Evolutionary conservation across 2,888 invertebrate genomes (phyloP), one percentile per base, ranked within the genome.

Genomic region (Cantharis flavilabris): DNA sequence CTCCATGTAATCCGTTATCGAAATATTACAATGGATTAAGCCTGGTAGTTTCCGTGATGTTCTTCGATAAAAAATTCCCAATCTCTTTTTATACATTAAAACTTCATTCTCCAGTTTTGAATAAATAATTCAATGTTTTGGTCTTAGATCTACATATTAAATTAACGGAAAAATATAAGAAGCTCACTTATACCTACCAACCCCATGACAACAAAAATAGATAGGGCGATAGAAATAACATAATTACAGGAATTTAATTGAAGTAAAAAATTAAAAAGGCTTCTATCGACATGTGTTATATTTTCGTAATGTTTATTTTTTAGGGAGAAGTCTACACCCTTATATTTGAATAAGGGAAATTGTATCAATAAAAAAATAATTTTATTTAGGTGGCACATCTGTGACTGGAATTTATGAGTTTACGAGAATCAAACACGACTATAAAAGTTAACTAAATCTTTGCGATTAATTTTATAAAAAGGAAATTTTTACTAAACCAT

Each of bases 11-110:
- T 82, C 74, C 75, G 72, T 73, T 79, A 80, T 80, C 79, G 82
- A 82, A 82, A 81, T 81, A 81, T 81, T 81, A 82, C 76, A 79
- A 76, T 74, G 72, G 79, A 79, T 79, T 79, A 79, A 79, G 76
- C 75, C 74, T 49, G 49, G 70, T 65, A 67, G 70, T 14, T 70
- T 70, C 30, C 16, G 70, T 69, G 23, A 62, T 76, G 76, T 78
- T 76, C 67, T 69, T 65, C 26, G 76, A 78, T 78, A 76, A 76
- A 62, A 72, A 73, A 70, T 72, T 62, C 69, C 18, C 72, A n/a
- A 49, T 7, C 49, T 49, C 7, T 49, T 3, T n/a, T 11, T n/a
- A 49, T 13, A 33, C n/a, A 49, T 49, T n/a, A 49, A 49, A 49
- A 7, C 0, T n/a, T 49, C 7, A 49, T n/a, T 13, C 13, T n/a